Evolutionary conservation across 1,140 invertebrate genomes (phyloP).

Genomic region (Procambarus virginalis): DNA sequence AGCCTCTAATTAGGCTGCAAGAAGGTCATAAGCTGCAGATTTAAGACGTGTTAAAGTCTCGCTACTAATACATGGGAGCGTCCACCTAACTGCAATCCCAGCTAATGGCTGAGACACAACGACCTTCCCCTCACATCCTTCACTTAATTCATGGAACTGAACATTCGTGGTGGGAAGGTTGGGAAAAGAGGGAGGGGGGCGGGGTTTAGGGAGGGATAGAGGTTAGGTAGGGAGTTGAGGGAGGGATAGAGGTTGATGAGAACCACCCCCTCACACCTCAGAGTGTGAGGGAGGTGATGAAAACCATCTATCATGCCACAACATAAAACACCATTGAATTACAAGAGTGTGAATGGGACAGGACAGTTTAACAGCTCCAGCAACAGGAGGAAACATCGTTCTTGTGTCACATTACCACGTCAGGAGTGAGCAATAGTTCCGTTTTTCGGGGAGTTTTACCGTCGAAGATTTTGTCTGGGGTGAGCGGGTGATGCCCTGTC

Average conservation of each 20-base stretch:
- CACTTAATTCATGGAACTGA: slow-evolving; percentile 10
- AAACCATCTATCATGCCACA: too few species aligned
- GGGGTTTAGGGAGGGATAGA: background rate
- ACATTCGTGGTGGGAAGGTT: background rate
- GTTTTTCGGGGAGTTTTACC: too few species aligned
- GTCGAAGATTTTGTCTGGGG: too few species aligned
- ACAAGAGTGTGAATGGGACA: too few species aligned
- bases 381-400: too few species aligned
- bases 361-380: too few species aligned
- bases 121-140: background rate
- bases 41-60: background rate
- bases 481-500: background rate
- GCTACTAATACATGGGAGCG: background rate
- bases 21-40: slow-evolving; percentile 1
- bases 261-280: too few species aligned
- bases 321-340: too few species aligned
- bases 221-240: background rate
- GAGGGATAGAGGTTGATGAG: too few species aligned
- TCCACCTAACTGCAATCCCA: slow-evolving; percentile 3
- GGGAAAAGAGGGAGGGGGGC: background rate
- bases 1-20: background rate
- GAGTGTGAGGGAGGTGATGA: too few species aligned
- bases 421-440: too few species aligned
- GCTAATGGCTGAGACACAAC: background rate
- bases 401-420: too few species aligned